A percentile compares a stretch with the other conserved stretches of the same genome.
Evolutionary conservation across 2,797 vertebrate genomes (phyloP).

Genomic region (Telmatherina bonti): DNA sequence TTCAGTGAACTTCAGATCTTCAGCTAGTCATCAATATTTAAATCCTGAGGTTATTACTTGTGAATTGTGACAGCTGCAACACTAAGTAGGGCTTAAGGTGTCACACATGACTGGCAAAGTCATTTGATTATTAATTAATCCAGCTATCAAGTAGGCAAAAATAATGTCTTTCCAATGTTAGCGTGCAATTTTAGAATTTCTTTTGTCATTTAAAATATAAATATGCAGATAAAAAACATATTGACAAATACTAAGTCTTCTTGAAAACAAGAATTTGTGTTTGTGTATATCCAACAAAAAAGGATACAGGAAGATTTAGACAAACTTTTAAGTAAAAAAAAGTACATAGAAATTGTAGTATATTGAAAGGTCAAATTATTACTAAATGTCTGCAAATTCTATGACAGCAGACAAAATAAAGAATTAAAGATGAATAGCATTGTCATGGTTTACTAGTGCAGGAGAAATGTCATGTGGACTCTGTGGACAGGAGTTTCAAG

Average conservation of each 20-base stretch:
- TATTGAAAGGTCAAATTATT: neutral
- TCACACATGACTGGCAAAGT: neutral
- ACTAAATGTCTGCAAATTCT: too few species aligned
- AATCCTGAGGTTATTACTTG: neutral
- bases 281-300: neutral
- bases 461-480: too few species aligned
- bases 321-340: neutral
- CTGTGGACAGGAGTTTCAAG: too few species aligned
- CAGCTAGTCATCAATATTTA: neutral
- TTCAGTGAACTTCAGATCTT: neutral
- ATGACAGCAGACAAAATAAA: too few species aligned
- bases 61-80: neutral
- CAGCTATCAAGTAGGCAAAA: neutral
- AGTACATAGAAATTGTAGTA: too few species aligned
- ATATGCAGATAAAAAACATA: neutral
- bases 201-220: neutral
- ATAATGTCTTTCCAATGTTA: neutral
- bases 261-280: neutral
- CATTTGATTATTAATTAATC: neutral
- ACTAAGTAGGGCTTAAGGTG: neutral
- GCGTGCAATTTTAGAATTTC: neutral
- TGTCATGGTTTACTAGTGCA: neutral
- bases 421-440: neutral
- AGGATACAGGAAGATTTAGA: neutral
- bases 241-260: neutral